Percentiles rank a stretch among this genome's conserved stretches.
Evolutionary conservation across 2,888 invertebrate genomes (phyloP).

Genomic region (Gandaritis pyraliata): DNA sequence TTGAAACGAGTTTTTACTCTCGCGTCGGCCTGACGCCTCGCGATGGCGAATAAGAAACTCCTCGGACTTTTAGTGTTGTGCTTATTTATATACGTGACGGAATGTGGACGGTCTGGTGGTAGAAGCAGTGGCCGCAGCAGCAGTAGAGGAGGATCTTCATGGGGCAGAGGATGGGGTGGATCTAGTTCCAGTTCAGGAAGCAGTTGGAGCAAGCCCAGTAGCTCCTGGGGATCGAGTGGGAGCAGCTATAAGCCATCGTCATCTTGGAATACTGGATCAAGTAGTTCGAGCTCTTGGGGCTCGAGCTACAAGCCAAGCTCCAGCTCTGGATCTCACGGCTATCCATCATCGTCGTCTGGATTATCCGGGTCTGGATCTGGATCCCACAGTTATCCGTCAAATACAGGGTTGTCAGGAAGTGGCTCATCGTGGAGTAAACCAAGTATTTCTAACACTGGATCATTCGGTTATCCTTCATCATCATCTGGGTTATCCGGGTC

Average conservation of each 20-base stretch:
- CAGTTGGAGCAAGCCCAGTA: constrained; percentile 25
- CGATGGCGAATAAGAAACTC: constrained; percentile 67
- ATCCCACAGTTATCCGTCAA: constrained; percentile 20
- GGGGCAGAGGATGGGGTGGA: constrained; percentile 39
- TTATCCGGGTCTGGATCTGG: constrained; percentile 40
- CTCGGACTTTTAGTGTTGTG: constrained; percentile 63
- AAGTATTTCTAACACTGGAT: constrained; percentile 27
- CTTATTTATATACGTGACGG: constrained; percentile 52
- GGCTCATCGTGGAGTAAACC: constrained; percentile 28
- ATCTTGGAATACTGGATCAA: constrained; percentile 26
- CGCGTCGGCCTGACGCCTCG: constrained; percentile 44
- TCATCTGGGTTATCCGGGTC: constrained; percentile 42
- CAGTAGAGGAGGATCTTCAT: constrained; percentile 40
- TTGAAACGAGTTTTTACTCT: constrained; percentile 47
- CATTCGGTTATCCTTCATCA: constrained; percentile 39
- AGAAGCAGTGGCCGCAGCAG: constrained; percentile 46
- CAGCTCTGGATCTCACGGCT: constrained; percentile 24
- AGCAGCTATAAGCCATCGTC: constrained; percentile 38
- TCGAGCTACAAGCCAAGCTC: constrained; percentile 37
- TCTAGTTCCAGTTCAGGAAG: constrained; percentile 26
- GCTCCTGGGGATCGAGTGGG: constrained; percentile 28
- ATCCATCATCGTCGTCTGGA: constrained; percentile 38
- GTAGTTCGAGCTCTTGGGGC: constrained; percentile 26
- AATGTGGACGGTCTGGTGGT: constrained; percentile 48
- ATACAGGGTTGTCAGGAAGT: not conserved